Evolutionary conservation across 2,888 invertebrate species (phyloP), one percentile per base, ranked within the genome.

Genomic region (Ormyrus nitidulus): DNA sequence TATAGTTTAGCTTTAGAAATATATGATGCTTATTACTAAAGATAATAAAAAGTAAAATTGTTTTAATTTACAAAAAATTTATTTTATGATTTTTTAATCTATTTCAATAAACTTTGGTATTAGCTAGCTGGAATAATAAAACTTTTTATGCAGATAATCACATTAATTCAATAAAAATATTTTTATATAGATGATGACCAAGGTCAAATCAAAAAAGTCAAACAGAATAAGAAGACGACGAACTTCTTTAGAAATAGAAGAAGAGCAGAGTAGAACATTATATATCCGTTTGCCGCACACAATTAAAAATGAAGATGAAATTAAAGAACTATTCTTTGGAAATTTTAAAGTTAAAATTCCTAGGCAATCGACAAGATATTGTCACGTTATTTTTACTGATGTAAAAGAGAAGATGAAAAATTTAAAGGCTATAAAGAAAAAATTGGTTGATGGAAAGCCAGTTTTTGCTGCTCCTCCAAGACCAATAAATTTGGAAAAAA

Each of bases 231-330:
- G 46, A 9, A 46, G 69, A 51, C 59, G n/a, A 53, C n/a, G 62
- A 81, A 73, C 78, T 76, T 10, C 77, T 59, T 62, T 58, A 48
- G 82, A 80, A 58, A 82, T 82, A 44, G 79, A 82, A 5, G 78
- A 86, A 19, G 81, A 84, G 62, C 83, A 83, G 48, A 71, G 77
- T 11, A 86, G 84, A 84, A 85, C 85, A 6, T 79, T 89, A 10
- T 87, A 87, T 46, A 83, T 89, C 11, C 86, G 86, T 70, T 13
- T 88, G 61, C 87, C 89, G 4, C 83, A 84, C n/a, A 84, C 84
- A n/a, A 89, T 89, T 48, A 83, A 81, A 68, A 77, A 84, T 56
- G 64, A 68, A 0, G 77, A 85, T 11, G 86, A 88, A 74, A 82
- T 89, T 5, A 83, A 83, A 19, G 77, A 82, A 8, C 83, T 89